phyloP scores from a whole-genome alignment of 2,888 invertebrate species.

The Tenthredo livida region DNA sequence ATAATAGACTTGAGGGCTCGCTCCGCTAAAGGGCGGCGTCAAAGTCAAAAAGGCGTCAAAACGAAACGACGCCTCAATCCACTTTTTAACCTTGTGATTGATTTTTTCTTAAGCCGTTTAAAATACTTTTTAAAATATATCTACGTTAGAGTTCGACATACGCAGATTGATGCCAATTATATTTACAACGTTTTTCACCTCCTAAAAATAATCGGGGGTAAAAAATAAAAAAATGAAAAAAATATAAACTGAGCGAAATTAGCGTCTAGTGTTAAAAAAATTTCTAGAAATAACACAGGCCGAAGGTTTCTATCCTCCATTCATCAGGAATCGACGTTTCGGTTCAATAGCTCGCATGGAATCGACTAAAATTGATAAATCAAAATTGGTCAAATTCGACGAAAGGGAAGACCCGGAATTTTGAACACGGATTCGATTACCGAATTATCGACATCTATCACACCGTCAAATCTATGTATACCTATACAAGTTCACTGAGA shows the following conservation, averaged over 20 bases:
- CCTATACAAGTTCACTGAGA: background rate
- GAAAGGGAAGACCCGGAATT: background rate
- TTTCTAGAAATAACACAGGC: background rate
- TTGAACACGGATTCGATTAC: background rate
- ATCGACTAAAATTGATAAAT: background rate
- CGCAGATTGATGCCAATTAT: background rate
- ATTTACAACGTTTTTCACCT: background rate
- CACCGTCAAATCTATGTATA: background rate
- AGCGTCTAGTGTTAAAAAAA: background rate
- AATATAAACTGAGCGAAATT: background rate
- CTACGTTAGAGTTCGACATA: background rate
- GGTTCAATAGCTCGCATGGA: too few relatives aligned
- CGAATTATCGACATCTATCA: background rate
- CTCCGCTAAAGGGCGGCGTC: background rate
- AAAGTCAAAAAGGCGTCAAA: background rate
- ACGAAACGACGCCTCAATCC: background rate
- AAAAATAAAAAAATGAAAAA: background rate
- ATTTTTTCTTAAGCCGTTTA: background rate
- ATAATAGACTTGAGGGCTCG: slow-evolving; percentile 43
- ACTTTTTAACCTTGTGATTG: background rate
- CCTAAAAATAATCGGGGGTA: background rate
- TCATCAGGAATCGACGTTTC: slow-evolving; percentile 3
- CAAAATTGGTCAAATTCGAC: too few relatives aligned
- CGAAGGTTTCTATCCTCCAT: background rate
- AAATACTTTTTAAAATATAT: background rate